A percentile compares a stretch with the other conserved stretches of the same genome.
These are phyloP conservation scores for Torymus texanus DNA, from an alignment of 2,888 invertebrate species.

Conservation along the genomic window DNA sequence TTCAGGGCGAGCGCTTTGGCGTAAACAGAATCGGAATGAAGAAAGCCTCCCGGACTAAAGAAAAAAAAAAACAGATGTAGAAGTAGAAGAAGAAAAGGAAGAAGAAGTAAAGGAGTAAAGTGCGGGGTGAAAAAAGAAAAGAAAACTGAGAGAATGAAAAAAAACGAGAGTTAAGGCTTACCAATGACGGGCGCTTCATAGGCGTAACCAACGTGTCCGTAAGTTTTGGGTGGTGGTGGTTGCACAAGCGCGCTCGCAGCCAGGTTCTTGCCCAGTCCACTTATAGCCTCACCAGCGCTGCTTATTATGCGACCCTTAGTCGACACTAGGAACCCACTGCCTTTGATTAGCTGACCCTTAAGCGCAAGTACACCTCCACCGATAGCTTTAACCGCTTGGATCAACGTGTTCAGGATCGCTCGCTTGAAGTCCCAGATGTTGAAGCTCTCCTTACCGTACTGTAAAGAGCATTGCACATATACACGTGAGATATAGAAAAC, in stretches of 20 bases:
- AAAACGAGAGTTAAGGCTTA: conserved; percentile 33
- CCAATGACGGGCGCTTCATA: conserved; percentile 60
- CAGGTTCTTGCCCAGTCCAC: conserved; percentile 86
- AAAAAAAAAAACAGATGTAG: no score
- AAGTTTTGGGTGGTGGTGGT: conserved; percentile 67
- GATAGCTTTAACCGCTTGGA: conserved; percentile 92
- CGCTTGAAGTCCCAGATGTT: conserved; percentile 88
- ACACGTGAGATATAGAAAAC: no score
- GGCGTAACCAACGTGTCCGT: conserved; percentile 61
- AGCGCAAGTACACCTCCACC: conserved; percentile 90
- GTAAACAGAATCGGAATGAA: no score
- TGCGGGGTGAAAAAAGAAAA: not conserved
- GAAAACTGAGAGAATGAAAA: not conserved
- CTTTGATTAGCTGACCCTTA: conserved; percentile 92
- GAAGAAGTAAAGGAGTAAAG: no score
- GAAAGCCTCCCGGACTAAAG: no score
- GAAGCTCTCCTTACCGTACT: conserved; percentile 56
- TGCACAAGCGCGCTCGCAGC: conserved; percentile 83
- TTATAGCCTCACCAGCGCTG: conserved; percentile 87
- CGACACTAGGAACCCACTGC: conserved; percentile 83
- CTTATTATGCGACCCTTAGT: conserved; percentile 83
- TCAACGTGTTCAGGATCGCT: conserved; percentile 86
- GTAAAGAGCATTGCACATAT: not conserved
- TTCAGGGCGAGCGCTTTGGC: no score
- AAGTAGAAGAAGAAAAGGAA: no score